These are phyloP conservation scores for Coreius guichenoti DNA, from an alignment of 2,797 vertebrate genomes.

Conservation along the genomic window DNA sequence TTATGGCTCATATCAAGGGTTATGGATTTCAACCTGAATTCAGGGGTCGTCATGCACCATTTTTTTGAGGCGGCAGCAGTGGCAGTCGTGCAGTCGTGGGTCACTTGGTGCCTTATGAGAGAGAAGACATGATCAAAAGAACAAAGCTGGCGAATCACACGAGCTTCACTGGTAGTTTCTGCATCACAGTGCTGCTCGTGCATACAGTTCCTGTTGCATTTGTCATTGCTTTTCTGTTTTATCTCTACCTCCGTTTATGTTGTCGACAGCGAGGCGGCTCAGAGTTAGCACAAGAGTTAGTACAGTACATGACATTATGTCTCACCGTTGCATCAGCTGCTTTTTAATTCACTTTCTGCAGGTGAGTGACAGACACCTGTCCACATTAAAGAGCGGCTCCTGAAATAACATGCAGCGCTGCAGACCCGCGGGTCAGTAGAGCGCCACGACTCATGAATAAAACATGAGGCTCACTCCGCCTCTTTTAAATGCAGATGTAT, in stretches of 20 bases:
- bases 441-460: neutral
- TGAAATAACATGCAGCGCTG: neutral
- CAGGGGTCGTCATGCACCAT: neutral
- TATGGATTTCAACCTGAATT: neutral
- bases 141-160: neutral
- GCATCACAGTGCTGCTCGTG: neutral
- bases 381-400: constrained; percentile 15
- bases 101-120: neutral
- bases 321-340: constrained; percentile 27
- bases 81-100: neutral
- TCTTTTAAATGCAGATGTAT: neutral
- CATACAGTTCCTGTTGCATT: neutral
- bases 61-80: neutral
- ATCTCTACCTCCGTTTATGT: neutral
- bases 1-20: neutral
- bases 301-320: neutral
- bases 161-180: neutral
- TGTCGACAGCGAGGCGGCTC: neutral
- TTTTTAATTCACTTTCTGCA: neutral
- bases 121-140: neutral
- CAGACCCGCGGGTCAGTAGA: neutral
- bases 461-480: neutral
- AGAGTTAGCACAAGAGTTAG: neutral
- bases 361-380: constrained; percentile 28
- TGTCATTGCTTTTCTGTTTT: neutral